Evolutionary conservation across 2,113 vertebrate genomes (phyloP).

Genomic region (Sinocyclocheilus anshuiensis): DNA sequence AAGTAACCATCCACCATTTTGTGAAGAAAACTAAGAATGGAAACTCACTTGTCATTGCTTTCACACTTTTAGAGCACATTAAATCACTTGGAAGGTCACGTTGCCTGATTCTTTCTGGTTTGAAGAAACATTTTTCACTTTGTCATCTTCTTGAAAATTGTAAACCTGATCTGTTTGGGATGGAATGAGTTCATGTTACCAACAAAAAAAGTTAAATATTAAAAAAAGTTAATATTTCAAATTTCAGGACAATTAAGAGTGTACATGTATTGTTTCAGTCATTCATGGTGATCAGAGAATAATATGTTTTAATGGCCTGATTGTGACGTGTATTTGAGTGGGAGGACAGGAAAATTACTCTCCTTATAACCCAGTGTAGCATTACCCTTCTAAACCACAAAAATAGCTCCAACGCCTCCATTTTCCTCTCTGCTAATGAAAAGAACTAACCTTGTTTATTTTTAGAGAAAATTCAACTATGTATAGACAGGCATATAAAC

Average conservation of each 20-base stretch:
- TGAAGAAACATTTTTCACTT: not conserved
- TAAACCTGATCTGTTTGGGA: not conserved
- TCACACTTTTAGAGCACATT: not conserved
- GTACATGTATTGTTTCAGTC: slow-evolving; percentile 7
- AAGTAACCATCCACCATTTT: not conserved
- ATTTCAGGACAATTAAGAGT: not conserved
- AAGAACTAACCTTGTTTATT: slow-evolving; percentile 38
- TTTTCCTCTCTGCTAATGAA: slow-evolving; percentile 1
- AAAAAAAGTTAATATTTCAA: not conserved
- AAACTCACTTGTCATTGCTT: not conserved
- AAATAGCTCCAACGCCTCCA: slow-evolving; percentile 36
- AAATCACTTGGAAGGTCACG: not conserved
- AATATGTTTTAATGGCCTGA: slow-evolving; percentile 47
- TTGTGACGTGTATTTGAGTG: slow-evolving; percentile 48
- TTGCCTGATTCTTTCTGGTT: not conserved
- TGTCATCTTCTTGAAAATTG: not conserved
- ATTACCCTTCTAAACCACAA: slow-evolving; percentile 22
- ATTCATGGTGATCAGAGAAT: slow-evolving; percentile 40
- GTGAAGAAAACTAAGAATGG: not conserved
- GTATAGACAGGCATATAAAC: not conserved
- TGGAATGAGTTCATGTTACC: not conserved
- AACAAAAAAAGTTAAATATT: not conserved
- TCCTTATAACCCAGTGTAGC: slow-evolving; percentile 22
- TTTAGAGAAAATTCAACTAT: slow-evolving; percentile 10
- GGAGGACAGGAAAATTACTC: slow-evolving; percentile 50